phyloP scores from a whole-genome alignment of 2,113 vertebrate genomes.

The Cebidichthys violaceus region DNA sequence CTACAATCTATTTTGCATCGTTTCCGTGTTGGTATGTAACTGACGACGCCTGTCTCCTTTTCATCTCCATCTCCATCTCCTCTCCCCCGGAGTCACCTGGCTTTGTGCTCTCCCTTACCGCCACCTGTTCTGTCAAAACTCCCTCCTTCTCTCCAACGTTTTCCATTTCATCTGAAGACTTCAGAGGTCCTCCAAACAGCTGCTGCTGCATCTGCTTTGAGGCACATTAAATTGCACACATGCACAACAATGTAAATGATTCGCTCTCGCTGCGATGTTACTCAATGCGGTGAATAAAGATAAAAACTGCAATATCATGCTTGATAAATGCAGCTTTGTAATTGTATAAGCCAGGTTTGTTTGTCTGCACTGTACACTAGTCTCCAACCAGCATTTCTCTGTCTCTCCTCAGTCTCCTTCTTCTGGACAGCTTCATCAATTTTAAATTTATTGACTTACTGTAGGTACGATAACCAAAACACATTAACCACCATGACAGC shows the following conservation, averaged over 20 bases:
- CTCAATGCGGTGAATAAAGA: slow-evolving; percentile 39
- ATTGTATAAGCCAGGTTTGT: background rate
- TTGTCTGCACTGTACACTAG: background rate
- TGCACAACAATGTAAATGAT: slow-evolving; percentile 51
- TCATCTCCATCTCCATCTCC: slow-evolving; percentile 44
- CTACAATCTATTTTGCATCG: slow-evolving; percentile 24
- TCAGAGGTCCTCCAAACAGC: slow-evolving; percentile 69
- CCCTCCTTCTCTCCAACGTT: slow-evolving; percentile 34
- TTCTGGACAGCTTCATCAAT: slow-evolving; percentile 51
- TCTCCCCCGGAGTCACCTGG: slow-evolving; percentile 43
- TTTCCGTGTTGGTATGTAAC: background rate
- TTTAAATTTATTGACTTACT: slow-evolving; percentile 51
- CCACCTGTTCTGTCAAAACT: slow-evolving; percentile 72
- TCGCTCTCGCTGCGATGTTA: slow-evolving; percentile 12
- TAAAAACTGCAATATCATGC: slow-evolving; percentile 16
- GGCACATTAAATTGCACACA: slow-evolving; percentile 50
- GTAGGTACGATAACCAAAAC: slow-evolving; percentile 65
- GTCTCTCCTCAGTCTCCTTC: background rate
- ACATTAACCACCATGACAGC: slow-evolving; percentile 71
- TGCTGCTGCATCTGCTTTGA: slow-evolving; percentile 66
- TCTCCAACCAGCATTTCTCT: slow-evolving; percentile 9
- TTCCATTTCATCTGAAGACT: slow-evolving; percentile 66
- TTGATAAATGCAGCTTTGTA: slow-evolving; percentile 28
- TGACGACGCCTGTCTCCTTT: slow-evolving; percentile 17
- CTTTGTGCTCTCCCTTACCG: slow-evolving; percentile 30